Base-by-base conservation (phyloP, 2,797 vertebrate genomes). In the Artibeus lituratus region DNA sequence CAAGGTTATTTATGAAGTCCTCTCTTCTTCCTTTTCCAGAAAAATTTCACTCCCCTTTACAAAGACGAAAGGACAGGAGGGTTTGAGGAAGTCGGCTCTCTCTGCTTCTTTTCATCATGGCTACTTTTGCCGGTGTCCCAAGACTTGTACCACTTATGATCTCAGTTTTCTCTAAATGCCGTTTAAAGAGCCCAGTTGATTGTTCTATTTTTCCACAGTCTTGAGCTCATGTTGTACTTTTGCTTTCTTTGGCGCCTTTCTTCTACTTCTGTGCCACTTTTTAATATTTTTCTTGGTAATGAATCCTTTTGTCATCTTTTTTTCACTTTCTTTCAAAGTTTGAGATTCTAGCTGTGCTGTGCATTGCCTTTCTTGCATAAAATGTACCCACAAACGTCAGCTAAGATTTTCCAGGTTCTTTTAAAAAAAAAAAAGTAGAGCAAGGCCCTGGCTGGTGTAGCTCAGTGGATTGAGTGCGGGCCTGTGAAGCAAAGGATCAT, bases 171-270 rank as follows among this genome's bases (percentile, higher is more conserved):
- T 81, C 37, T 51, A 83, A 94, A 70, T 76, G 55, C 49, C 57
- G 55, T 59, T 94, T 39, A 67, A 76, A 90, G 19, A 70, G 32
- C 22, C n/a, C 70, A 86, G 15, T 59, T 84, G 87, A 74, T 67
- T 91, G 7, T 67, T 73, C 18, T 78, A 42, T 70, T 87, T 78
- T 47, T 19, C 37, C 12, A 72, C 16, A 84, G 18, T 21, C 9
- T 88, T 96, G 81, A 96, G 49, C 44, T 95, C 29, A 49, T 74
- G 86, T 90, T 83, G 32, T 65, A 39, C 32, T 94, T 87, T 84
- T 67, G n/a, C 76, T 59, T 88, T 95, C 67, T 89, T 95, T 87
- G 32, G 85, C 57, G 24, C 16, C 42, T 11, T 70, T 83, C 51
- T 78, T 95, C 51, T 14, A 76, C n/a, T 3, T 88, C 32, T 67